Conservation (phyloP, 1,140 invertebrate genomes). For the Artemia franciscana region DNA sequence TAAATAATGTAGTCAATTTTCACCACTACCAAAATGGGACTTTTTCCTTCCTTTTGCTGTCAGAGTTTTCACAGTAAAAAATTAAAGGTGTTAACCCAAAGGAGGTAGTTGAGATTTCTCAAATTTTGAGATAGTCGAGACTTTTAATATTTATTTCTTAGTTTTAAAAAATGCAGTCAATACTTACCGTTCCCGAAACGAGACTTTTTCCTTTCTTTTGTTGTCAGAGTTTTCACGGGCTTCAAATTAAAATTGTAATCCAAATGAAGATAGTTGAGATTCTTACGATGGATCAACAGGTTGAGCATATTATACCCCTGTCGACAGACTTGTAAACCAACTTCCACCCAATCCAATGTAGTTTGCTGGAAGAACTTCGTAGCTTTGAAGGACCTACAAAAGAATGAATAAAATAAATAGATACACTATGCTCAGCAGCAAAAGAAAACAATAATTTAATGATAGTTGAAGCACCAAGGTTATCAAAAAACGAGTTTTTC, state of each 20-base stretch:
- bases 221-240: conserved; percentile 96
- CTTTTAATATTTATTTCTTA: no score
- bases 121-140: no score
- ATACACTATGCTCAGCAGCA: no score
- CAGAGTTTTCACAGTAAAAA: conserved; percentile 94
- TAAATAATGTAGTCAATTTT: conserved; percentile 11
- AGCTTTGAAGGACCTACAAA: conserved; percentile 80
- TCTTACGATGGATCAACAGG: conserved; percentile 94
- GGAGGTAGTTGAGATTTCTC: conserved; percentile 98
- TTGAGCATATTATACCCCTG: conserved; percentile 99
- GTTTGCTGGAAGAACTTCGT: conserved; percentile 99
- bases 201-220: conserved; percentile 97
- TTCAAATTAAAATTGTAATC: conserved; percentile 99
- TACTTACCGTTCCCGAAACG: conserved; percentile 82
- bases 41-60: conserved; percentile 99
- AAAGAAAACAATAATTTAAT: no score
- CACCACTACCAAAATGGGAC: conserved; percentile 93
- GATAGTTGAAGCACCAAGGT: no score
- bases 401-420: no score
- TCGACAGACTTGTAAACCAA: conserved; percentile 78
- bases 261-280: conserved; percentile 95
- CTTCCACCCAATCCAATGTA: conserved; percentile 97
- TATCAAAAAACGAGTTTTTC: conserved; percentile 9
- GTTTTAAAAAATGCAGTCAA: no score
- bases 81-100: conserved; percentile 99